phyloP scores from a whole-genome alignment of 2,113 vertebrate species.

The Aldabrachelys gigantea region DNA sequence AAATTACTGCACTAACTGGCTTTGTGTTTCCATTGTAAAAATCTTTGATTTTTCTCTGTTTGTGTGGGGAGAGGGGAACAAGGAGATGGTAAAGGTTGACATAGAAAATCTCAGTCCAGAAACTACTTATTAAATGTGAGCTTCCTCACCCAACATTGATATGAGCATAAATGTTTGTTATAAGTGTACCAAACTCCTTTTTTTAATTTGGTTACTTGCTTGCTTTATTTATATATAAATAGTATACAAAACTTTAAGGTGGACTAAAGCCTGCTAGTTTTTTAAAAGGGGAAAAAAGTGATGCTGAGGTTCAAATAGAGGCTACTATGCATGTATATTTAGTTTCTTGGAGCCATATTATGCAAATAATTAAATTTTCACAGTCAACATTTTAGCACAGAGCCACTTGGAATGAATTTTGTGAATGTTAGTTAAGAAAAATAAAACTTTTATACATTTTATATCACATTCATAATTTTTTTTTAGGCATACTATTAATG shows the following conservation, averaged over 20 bases:
- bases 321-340: neutral
- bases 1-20: neutral
- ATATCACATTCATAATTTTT: neutral
- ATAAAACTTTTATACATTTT: neutral
- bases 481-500: neutral
- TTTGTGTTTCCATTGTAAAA: neutral
- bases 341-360: neutral
- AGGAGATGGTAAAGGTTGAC: neutral
- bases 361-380: neutral
- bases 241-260: neutral
- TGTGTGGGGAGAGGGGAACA: neutral
- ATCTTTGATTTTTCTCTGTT: neutral
- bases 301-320: neutral
- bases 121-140: neutral
- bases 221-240: neutral
- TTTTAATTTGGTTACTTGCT: neutral
- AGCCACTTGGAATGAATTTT: neutral
- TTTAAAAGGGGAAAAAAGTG: neutral
- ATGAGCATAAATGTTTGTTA: neutral
- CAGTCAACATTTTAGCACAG: neutral
- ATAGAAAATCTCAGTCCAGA: neutral
- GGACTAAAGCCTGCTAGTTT: neutral
- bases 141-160: neutral
- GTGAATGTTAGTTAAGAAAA: slow-evolving; percentile 10
- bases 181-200: neutral